These are phyloP conservation scores for Lepus europaeus DNA, from an alignment of 2,113 vertebrate species.

Conservation along the genomic window DNA sequence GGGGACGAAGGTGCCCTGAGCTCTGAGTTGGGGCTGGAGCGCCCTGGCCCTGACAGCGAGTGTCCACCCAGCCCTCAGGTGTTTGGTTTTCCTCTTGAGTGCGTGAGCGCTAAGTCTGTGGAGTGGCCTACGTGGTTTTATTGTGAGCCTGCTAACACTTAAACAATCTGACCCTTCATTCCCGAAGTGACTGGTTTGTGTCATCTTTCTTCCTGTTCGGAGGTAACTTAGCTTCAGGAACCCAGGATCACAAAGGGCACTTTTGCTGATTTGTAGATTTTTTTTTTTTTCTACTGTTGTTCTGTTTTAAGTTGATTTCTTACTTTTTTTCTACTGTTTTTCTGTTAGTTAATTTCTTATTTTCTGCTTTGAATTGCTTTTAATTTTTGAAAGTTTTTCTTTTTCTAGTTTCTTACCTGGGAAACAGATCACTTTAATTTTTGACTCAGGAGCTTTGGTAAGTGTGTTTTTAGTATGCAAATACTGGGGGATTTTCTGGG, in stretches of 20 bases:
- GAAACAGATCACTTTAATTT: slow-evolving; percentile 17
- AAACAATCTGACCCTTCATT: background rate
- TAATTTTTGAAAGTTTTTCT: background rate
- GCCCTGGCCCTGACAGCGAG: background rate
- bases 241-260: background rate
- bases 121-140: background rate
- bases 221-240: background rate
- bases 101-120: background rate
- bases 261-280: background rate
- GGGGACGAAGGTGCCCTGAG: background rate
- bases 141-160: no score
- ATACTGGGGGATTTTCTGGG: background rate
- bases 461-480: slow-evolving; percentile 1
- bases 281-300: background rate
- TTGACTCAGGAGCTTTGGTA: background rate
- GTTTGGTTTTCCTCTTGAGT: background rate
- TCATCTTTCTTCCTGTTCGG: background rate
- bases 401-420: slow-evolving; percentile 36
- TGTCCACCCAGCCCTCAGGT: background rate
- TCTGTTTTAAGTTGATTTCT: background rate
- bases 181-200: background rate
- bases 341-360: background rate
- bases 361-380: background rate
- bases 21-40: background rate
- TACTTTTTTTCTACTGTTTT: slow-evolving; percentile 5